Evolutionary conservation across 2,888 invertebrate genomes (phyloP).

Genomic region (Caenorhabditis imperialis): DNA sequence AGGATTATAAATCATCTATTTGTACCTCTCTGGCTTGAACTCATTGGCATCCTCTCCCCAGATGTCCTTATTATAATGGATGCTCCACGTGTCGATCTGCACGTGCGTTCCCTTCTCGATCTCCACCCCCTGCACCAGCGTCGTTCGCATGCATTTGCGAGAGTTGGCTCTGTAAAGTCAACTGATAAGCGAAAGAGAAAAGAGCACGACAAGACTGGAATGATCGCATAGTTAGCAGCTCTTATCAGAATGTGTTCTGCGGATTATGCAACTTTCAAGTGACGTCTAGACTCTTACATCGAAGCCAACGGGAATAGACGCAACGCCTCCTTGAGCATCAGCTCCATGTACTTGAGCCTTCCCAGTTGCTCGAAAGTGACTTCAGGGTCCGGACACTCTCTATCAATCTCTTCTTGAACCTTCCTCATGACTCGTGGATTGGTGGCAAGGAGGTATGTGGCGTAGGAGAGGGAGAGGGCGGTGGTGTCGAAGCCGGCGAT

Average conservation of each 20-base stretch:
- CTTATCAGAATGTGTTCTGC: no score
- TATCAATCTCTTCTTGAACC: constrained; percentile 54
- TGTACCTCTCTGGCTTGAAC: constrained; percentile 56
- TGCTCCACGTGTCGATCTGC: constrained; percentile 54
- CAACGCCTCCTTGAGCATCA: constrained; percentile 60
- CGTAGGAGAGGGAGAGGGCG: constrained; percentile 80
- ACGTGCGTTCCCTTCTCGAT: constrained; percentile 57
- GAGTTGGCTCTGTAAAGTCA: constrained; percentile 28
- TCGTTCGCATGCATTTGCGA: constrained; percentile 54
- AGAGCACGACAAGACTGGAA: no score
- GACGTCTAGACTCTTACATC: constrained; percentile 44
- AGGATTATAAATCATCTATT: no score
- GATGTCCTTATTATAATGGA: constrained; percentile 36
- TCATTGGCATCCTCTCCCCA: constrained; percentile 64
- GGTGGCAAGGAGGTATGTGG: constrained; percentile 79
- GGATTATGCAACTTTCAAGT: no score
- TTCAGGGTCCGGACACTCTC: constrained; percentile 42
- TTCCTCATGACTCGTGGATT: constrained; percentile 74
- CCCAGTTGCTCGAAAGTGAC: constrained; percentile 50
- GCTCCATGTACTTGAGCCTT: constrained; percentile 61
- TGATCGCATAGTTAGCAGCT: no score
- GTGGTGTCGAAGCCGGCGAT: constrained; percentile 81
- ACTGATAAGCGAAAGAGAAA: no score
- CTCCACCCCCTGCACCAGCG: constrained; percentile 62
- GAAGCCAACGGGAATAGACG: constrained; percentile 59